These are phyloP conservation scores for Enteromius trimaculatus DNA, from an alignment of 2,797 vertebrate species.

Conservation along the genomic window DNA sequence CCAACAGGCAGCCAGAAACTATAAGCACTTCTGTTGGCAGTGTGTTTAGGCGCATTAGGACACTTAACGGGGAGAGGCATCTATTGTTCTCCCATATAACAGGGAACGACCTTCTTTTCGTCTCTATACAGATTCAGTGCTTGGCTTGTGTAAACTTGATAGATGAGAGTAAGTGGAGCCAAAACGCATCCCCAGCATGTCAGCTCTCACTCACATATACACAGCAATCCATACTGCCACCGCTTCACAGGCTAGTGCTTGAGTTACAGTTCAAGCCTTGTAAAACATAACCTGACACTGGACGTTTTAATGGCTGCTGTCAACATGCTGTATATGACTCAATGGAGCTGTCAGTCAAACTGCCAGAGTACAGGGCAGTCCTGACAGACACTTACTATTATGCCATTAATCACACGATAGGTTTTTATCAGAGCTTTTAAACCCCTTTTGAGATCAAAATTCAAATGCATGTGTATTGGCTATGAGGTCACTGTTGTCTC, in stretches of 20 bases:
- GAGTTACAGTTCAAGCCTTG: slow-evolving; percentile 22
- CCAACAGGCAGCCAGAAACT: not conserved
- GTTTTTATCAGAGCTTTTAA: not conserved
- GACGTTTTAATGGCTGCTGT: slow-evolving; percentile 26
- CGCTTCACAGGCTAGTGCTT: slow-evolving; percentile 19
- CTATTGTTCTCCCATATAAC: slow-evolving; percentile 7
- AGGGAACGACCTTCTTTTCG: slow-evolving; percentile 2
- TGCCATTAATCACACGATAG: not conserved
- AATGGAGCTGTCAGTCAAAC: slow-evolving; percentile 20
- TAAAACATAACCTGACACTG: slow-evolving; percentile 13
- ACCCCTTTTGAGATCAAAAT: not conserved
- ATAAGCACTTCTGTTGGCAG: slow-evolving; percentile 1
- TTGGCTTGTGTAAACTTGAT: slow-evolving; percentile 11
- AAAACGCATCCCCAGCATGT: not conserved
- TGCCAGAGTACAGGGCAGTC: not conserved
- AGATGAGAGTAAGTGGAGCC: slow-evolving; percentile 1
- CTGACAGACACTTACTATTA: not conserved
- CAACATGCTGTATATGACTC: slow-evolving; percentile 25
- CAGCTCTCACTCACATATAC: slow-evolving; percentile 33
- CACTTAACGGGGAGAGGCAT: not conserved
- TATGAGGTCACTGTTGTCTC: not conserved
- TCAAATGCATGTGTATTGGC: not conserved
- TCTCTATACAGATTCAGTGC: slow-evolving; percentile 15
- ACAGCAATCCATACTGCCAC: slow-evolving; percentile 18
- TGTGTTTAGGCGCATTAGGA: slow-evolving; percentile 1